These are phyloP conservation scores for Eupithecia exiguata DNA, from an alignment of 2,888 invertebrate genomes.

Conservation along the genomic window DNA sequence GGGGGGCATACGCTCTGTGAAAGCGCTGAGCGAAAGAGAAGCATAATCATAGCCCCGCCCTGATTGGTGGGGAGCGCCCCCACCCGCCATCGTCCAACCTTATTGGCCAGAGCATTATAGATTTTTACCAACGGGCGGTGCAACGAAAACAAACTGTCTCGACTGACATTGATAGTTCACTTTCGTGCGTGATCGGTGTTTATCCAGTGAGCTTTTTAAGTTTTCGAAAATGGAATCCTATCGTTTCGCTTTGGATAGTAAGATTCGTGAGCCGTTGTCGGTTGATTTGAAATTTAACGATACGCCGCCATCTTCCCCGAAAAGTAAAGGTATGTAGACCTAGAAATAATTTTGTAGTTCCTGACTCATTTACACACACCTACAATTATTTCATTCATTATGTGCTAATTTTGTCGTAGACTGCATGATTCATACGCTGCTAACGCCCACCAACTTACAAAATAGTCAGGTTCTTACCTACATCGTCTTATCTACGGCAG, in stretches of 20 bases:
- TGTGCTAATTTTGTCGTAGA: neutral
- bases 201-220: conserved; percentile 40
- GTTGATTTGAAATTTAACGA: conserved; percentile 63
- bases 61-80: conserved; percentile 68
- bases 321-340: conserved; percentile 67
- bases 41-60: conserved; percentile 70
- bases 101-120: conserved; percentile 78
- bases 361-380: neutral
- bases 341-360: neutral
- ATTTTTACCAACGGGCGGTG: conserved; percentile 72
- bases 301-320: conserved; percentile 72
- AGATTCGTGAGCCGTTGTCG: conserved; percentile 58
- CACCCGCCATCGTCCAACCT: conserved; percentile 55
- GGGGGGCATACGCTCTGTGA: conserved; percentile 59
- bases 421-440: no score
- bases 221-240: conserved; percentile 58
- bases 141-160: conserved; percentile 63
- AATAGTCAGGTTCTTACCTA: no score
- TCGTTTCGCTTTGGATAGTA: conserved; percentile 57
- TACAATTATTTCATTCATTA: neutral
- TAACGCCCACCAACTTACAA: no score
- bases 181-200: conserved; percentile 55
- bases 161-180: conserved; percentile 67
- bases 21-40: conserved; percentile 75
- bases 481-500: no score